Percentiles rank a stretch among this genome's conserved stretches.
phyloP scores from a whole-genome alignment of 2,888 invertebrate genomes.

The Cephalotes varians region DNA sequence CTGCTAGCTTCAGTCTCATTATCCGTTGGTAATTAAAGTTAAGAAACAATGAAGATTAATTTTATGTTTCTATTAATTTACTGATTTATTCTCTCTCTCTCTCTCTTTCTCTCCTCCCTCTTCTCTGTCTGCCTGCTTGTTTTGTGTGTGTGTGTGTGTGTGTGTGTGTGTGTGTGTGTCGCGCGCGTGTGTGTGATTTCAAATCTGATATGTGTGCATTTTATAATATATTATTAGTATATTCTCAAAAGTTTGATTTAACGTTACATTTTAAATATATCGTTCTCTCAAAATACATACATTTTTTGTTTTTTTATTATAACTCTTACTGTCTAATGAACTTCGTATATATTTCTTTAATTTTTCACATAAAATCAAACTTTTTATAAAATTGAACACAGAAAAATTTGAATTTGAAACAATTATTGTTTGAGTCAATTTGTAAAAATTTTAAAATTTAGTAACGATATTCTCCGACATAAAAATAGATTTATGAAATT shows the following conservation, averaged over 20 bases:
- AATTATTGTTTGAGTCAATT: not conserved
- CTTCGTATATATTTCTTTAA: not conserved
- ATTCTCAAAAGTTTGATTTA: not conserved
- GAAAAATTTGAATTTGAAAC: not conserved
- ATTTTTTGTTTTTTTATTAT: not conserved
- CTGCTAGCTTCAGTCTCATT: too few species aligned
- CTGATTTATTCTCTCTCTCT: too few species aligned
- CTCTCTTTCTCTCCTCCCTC: too few species aligned
- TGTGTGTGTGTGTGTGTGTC: too few species aligned
- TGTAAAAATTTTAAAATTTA: not conserved
- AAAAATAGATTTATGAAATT: not conserved
- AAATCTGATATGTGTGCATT: not conserved
- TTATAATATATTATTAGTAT: not conserved
- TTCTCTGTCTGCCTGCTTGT: too few species aligned
- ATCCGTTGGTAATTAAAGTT: too few species aligned
- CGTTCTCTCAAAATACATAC: not conserved
- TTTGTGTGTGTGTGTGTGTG: too few species aligned
- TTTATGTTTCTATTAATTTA: not conserved
- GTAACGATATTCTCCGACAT: not conserved
- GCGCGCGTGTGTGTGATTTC: too few species aligned
- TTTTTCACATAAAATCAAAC: not conserved
- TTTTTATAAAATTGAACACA: not conserved
- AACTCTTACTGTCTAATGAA: not conserved
- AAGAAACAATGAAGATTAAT: not conserved
- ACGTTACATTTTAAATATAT: not conserved